Base-by-base conservation (phyloP, 2,888 invertebrate species). In the Chrysolina haemoptera region DNA sequence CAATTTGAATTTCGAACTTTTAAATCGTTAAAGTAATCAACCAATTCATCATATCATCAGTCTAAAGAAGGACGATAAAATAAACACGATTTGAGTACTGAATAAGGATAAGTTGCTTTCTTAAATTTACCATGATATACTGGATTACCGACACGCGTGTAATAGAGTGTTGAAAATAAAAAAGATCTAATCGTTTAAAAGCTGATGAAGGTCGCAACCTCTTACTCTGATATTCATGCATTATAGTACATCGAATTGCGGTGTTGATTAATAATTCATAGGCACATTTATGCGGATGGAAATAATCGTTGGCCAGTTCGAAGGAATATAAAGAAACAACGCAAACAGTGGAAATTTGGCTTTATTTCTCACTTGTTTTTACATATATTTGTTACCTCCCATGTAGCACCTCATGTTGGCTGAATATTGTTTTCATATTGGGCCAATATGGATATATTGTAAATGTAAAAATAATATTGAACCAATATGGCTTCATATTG, bases 181-280 rank as follows among this genome's bases (percentile, higher is more conserved):
- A 16, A 53, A 53, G 20, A 5, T 20, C 53, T 53, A 53, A 53
- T 53, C 53, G 53, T 53, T 53, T 20, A 53, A 53, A 9, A 22
- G 20, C 53, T 20, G 1, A 53, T 11, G 53, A 53, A 53, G 53
- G 53, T 18, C 53, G 14, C 53, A 53, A 53, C 53, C 53, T 53
- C 20, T 53, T 20, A 53, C 53, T 53, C 20, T 53, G 22, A 1
- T 53, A 14, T 53, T 53, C 18, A 53, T 53, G 20, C 20, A 12
- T 53, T 18, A 18, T n/a, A n/a, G n/a, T 3, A 11, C 35, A 20
- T 4, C 18, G 20, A 6, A 53, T 53, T 12, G 43, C 14, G 3
- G 12, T 12, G 43, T 43, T 43, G 6, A 43, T 43, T 35, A 35
- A 35, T 35, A 35, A 4, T 6, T 6, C 8, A 35, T n/a, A n/a